Conservation (phyloP, 2,113 vertebrate genomes). For the Alexandromys fortis region DNA sequence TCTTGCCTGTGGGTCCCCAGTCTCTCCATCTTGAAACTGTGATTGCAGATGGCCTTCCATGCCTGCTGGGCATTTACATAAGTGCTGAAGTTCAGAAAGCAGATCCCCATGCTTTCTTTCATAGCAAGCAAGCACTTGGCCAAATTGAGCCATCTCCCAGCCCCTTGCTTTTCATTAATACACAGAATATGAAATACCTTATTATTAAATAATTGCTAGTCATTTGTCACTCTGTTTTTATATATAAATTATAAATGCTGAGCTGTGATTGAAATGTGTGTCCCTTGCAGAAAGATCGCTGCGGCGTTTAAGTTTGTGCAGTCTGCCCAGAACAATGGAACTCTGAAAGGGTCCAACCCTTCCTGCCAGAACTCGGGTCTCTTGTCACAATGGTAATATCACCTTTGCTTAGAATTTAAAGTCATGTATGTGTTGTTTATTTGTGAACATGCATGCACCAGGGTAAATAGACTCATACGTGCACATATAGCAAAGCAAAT, state of each 20-base stretch:
- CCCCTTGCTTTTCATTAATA: background rate
- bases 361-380: conserved; percentile 93
- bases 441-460: background rate
- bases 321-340: conserved; percentile 96
- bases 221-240: conserved; percentile 15
- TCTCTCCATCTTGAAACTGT: background rate
- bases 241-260: fast-evolving
- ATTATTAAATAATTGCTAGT: background rate
- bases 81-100: background rate
- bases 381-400: conserved; percentile 95
- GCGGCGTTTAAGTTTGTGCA: conserved; percentile 98
- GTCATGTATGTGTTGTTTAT: background rate
- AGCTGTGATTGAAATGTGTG: conserved; percentile 62
- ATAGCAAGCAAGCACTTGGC: background rate
- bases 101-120: background rate
- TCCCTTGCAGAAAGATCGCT: conserved; percentile 95
- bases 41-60: background rate
- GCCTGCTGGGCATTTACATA: background rate
- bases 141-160: background rate
- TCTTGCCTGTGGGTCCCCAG: background rate
- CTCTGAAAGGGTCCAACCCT: conserved; percentile 94
- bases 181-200: background rate
- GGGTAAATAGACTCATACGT: background rate
- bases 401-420: conserved; percentile 1
- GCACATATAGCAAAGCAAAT: background rate